Conservation (phyloP, 2,888 invertebrate species). For the Pollenia angustigena region DNA sequence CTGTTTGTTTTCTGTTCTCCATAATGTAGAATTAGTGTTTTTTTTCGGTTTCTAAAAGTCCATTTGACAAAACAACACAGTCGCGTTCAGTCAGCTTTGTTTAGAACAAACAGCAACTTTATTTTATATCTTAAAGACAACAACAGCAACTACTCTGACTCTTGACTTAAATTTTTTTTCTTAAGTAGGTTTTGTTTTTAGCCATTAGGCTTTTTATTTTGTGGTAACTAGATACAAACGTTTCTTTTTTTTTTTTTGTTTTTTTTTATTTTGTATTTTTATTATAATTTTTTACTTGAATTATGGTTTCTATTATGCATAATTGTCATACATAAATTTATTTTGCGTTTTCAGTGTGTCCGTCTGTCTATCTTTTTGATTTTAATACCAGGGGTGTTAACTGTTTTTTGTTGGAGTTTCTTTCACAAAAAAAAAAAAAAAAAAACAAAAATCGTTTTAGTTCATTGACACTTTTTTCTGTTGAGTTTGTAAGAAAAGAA, state of each 20-base stretch:
- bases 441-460: conserved; percentile 20
- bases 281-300: not conserved
- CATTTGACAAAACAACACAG: not conserved
- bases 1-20: not conserved
- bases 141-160: conserved; percentile 20
- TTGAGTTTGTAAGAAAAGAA: conserved; percentile 19
- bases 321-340: not conserved
- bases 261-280: not conserved
- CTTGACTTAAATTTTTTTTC: conserved; percentile 24
- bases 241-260: not conserved
- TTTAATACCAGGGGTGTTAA: conserved; percentile 23
- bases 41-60: no score
- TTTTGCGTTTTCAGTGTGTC: conserved; percentile 4
- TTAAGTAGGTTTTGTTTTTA: conserved; percentile 11
- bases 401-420: conserved; percentile 15
- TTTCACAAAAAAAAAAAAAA: conserved; percentile 6
- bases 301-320: not conserved
- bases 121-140: not conserved
- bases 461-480: conserved; percentile 44
- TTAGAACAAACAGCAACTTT: conserved; percentile 1
- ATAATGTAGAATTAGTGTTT: not conserved
- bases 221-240: conserved; percentile 6
- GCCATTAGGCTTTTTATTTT: conserved; percentile 18
- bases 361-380: conserved; percentile 3
- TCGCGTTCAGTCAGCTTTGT: not conserved